These are phyloP conservation scores for Eueremaeus valkanovi DNA, from an alignment of 2,888 invertebrate species.

Conservation along the genomic window DNA sequence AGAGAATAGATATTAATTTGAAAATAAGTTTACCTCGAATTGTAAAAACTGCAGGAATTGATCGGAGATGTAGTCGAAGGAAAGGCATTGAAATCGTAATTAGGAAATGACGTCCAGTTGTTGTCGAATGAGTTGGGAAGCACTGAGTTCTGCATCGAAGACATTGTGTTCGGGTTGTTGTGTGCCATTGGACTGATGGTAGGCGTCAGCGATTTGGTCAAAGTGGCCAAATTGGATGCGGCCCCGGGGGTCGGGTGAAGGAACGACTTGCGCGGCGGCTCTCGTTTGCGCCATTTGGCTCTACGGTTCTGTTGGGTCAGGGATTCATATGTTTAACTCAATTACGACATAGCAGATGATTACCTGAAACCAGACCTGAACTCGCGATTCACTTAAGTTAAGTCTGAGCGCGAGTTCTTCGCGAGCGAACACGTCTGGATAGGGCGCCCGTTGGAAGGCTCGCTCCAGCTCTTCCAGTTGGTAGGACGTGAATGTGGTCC, in stretches of 20 bases:
- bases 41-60: slow-evolving; percentile 22
- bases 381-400: slow-evolving; percentile 71
- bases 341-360: too few species aligned
- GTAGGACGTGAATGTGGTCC: slow-evolving; percentile 92
- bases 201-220: slow-evolving; percentile 33
- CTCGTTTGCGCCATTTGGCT: slow-evolving; percentile 90
- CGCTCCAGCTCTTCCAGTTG: slow-evolving; percentile 88
- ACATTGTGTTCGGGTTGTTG: background rate
- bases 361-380: slow-evolving; percentile 71
- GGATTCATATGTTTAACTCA: background rate
- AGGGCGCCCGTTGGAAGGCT: slow-evolving; percentile 90
- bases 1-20: too few species aligned
- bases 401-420: slow-evolving; percentile 88
- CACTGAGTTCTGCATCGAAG: slow-evolving; percentile 13
- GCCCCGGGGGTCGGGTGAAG: slow-evolving; percentile 50
- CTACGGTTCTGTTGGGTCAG: slow-evolving; percentile 62
- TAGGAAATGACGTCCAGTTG: slow-evolving; percentile 30
- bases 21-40: slow-evolving; percentile 4
- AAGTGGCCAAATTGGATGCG: slow-evolving; percentile 34
- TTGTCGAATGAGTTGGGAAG: slow-evolving; percentile 21
- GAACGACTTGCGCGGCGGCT: slow-evolving; percentile 81
- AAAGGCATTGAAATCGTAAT: slow-evolving; percentile 32
- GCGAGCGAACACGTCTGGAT: slow-evolving; percentile 91
- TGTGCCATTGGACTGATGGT: background rate
- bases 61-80: background rate